Base-by-base conservation (phyloP, 2,888 invertebrate species). In the Drosophila mayaguana region DNA sequence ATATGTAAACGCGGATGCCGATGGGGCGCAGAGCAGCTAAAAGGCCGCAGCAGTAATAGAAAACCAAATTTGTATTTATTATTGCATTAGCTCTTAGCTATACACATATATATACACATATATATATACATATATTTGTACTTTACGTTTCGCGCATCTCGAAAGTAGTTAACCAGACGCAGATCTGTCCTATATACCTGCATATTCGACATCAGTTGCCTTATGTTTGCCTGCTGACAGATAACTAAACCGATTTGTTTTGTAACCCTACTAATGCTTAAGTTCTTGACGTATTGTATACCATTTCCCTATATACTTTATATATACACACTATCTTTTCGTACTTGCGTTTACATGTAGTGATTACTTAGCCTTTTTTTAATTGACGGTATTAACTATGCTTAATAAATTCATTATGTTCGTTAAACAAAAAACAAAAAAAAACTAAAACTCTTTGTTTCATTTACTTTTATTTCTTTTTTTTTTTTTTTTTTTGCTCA, bases 371-470 rank as follows among this genome's bases (percentile, higher is more conserved):
- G 85, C 72, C 69, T 62, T 63, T 85, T 89, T 88, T 86, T 73
- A 85, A 88, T 86, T 86, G 90, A 90, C 89, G 89, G 89, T 88
- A 88, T 86, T 83, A 83, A 90, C 79, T 90, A 81, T 81, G 75
- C 67, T 77, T 86, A 88, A 88, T 83, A 86, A 88, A 83, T 83
- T 76, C 72, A 83, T 83, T 89, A 81, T 88, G 87, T 86, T 88
- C 87, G 88, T 90, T 90, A 90, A 85, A 82, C 72, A 87, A 87
- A 79, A 50, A 45, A 43, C 5, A 25, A 28, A 80, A 89, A 72
- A 53, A 59, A 42, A 65, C 51, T 57, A 61, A 42, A 22, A 28
- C 45, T 18, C 50, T 56, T 80, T 78, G 78, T 83, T 81, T 81
- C 63, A 78, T 80, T 81, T 80, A 43, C 7, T 25, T 38, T 1